These are phyloP conservation scores for Adrianichthys oophorus DNA, from an alignment of 2,797 vertebrate species.

Conservation along the genomic window DNA sequence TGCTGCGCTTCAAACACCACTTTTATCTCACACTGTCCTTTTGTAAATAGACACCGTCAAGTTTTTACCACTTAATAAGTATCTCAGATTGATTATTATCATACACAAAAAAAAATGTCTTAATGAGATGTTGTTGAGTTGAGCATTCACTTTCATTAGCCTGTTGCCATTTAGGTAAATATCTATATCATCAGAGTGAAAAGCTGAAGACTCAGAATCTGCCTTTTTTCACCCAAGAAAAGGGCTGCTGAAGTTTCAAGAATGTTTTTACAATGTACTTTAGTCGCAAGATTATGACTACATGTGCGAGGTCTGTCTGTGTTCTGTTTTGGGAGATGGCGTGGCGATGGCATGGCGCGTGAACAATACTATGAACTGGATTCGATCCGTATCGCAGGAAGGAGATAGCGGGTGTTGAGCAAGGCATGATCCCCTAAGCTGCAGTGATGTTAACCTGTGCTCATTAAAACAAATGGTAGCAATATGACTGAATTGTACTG, in stretches of 20 bases:
- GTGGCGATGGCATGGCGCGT: slow-evolving; percentile 43
- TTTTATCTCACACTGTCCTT: slow-evolving; percentile 47
- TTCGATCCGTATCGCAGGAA: slow-evolving; percentile 26
- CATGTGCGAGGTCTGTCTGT: slow-evolving; percentile 67
- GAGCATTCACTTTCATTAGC: slow-evolving; percentile 54
- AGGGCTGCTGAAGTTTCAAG: slow-evolving; percentile 77
- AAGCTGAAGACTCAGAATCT: slow-evolving; percentile 56
- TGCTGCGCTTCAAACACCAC: slow-evolving; percentile 34
- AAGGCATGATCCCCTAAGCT: background rate
- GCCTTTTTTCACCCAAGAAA: slow-evolving; percentile 71
- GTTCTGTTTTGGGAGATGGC: slow-evolving; percentile 61
- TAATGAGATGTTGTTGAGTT: slow-evolving; percentile 61
- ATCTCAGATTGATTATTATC: slow-evolving; percentile 41
- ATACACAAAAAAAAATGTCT: slow-evolving; percentile 41
- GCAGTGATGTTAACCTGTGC: background rate
- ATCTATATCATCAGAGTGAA: slow-evolving; percentile 38
- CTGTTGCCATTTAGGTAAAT: slow-evolving; percentile 41
- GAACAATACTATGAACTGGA: slow-evolving; percentile 37
- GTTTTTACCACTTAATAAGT: slow-evolving; percentile 65
- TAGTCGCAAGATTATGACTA: slow-evolving; percentile 67
- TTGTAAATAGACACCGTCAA: slow-evolving; percentile 67
- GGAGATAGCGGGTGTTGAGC: slow-evolving; percentile 49
- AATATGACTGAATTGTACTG: slow-evolving; percentile 29
- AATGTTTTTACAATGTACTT: slow-evolving; percentile 79
- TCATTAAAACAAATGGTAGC: slow-evolving; percentile 8